Percentiles rank a stretch among this genome's conserved stretches.
These are phyloP conservation scores for Puntigrus tetrazona DNA, from an alignment of 2,113 vertebrate genomes.

Conservation along the genomic window DNA sequence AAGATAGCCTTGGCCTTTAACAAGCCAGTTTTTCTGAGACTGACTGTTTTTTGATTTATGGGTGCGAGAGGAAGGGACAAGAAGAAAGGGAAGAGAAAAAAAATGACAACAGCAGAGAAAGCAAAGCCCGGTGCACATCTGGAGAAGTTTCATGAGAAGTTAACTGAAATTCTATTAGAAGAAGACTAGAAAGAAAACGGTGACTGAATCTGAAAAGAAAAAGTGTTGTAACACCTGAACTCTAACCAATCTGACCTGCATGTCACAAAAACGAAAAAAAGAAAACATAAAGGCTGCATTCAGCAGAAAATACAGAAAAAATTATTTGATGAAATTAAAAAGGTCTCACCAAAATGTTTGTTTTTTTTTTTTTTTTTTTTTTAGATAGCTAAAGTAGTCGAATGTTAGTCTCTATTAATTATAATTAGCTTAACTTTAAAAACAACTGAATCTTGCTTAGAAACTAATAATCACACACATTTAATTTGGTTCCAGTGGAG, in stretches of 20 bases:
- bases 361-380: too few species aligned
- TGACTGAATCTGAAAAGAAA: neutral
- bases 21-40: slow-evolving; percentile 46
- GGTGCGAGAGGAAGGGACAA: neutral
- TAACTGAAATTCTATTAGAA: neutral
- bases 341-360: too few species aligned
- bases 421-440: neutral
- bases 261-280: too few species aligned
- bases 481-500: neutral
- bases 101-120: neutral
- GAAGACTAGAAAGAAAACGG: neutral
- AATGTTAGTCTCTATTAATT: neutral
- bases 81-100: neutral
- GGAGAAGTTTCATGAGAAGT: neutral
- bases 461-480: neutral
- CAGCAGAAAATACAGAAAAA: too few species aligned
- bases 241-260: neutral
- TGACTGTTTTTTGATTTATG: slow-evolving; percentile 32
- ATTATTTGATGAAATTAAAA: too few species aligned
- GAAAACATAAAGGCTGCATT: too few species aligned
- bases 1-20: slow-evolving; percentile 47
- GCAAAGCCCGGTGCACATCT: neutral
- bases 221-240: neutral
- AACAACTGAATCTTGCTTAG: neutral
- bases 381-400: too few species aligned